phyloP scores from a whole-genome alignment of 2,797 vertebrate genomes.

The Cossypha polioptera region DNA sequence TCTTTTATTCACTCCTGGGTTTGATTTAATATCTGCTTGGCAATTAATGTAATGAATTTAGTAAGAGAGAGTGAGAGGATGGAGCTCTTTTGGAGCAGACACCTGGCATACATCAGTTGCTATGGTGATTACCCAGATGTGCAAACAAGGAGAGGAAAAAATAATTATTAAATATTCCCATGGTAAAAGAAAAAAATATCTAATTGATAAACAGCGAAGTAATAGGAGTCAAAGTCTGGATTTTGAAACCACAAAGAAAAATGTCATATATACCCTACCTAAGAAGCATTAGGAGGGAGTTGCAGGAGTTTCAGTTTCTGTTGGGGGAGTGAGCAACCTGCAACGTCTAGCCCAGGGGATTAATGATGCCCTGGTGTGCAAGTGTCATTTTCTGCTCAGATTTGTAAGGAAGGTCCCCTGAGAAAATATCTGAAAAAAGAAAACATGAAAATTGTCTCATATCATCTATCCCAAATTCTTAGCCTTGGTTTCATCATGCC shows the following conservation, averaged over 20 bases:
- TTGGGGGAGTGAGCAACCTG: neutral
- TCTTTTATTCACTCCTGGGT: neutral
- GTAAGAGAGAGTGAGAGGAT: neutral
- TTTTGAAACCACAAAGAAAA: neutral
- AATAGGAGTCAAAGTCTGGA: neutral
- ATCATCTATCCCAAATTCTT: neutral
- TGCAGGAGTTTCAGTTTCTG: neutral
- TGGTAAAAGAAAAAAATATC: neutral
- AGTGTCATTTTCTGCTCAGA: neutral
- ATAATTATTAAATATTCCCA: conserved; percentile 39
- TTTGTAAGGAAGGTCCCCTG: neutral
- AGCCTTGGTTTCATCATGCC: neutral
- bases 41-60: conserved; percentile 54
- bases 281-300: neutral
- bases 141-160: conserved; percentile 47
- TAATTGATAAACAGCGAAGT: conserved; percentile 35
- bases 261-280: neutral
- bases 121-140: conserved; percentile 64
- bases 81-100: conserved; percentile 21
- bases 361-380: neutral
- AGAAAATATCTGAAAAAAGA: neutral
- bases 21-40: conserved; percentile 43
- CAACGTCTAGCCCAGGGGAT: neutral
- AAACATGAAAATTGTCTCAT: neutral
- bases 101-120: conserved; percentile 61